Evolutionary conservation across 1,140 invertebrate genomes (phyloP).

Genomic region (Halesus radiatus): DNA sequence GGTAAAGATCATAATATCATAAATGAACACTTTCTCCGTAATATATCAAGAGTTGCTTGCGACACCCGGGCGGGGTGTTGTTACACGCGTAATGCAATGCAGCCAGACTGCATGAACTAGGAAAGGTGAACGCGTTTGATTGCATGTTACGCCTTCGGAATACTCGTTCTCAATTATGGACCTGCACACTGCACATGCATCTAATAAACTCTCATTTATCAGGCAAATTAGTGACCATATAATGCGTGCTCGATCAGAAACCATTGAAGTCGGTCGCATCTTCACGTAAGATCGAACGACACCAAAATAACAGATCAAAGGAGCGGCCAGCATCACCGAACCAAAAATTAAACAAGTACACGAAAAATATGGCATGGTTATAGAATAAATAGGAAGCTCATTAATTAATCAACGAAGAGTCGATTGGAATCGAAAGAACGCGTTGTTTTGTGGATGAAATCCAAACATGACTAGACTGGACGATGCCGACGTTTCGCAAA

Average conservation of each 20-base stretch:
- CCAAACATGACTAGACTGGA: not conserved
- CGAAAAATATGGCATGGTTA: too few relatives aligned
- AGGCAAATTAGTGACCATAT: too few relatives aligned
- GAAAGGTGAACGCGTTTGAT: conserved; percentile 36
- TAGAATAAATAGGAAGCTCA: too few relatives aligned
- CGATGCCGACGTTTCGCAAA: not conserved
- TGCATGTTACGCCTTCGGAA: conserved; percentile 8
- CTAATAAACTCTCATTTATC: too few relatives aligned
- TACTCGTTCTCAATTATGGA: conserved; percentile 4
- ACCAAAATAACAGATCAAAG: not conserved
- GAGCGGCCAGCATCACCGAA: not conserved
- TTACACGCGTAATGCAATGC: conserved; percentile 11
- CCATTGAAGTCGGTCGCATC: too few relatives aligned
- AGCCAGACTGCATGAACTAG: not conserved
- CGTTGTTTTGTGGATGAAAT: not conserved
- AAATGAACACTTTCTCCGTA: conserved; percentile 21
- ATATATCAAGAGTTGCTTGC: not conserved
- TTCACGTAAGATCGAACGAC: not conserved
- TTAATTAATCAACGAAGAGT: too few relatives aligned
- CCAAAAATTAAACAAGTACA: too few relatives aligned
- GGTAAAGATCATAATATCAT: conserved; percentile 16
- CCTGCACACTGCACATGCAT: not conserved
- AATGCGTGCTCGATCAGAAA: too few relatives aligned
- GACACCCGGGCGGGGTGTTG: conserved; percentile 5
- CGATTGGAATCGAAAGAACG: too few relatives aligned